Conservation (phyloP, 92 coral and sea anemone species). For the Nematostella vectensis region DNA sequence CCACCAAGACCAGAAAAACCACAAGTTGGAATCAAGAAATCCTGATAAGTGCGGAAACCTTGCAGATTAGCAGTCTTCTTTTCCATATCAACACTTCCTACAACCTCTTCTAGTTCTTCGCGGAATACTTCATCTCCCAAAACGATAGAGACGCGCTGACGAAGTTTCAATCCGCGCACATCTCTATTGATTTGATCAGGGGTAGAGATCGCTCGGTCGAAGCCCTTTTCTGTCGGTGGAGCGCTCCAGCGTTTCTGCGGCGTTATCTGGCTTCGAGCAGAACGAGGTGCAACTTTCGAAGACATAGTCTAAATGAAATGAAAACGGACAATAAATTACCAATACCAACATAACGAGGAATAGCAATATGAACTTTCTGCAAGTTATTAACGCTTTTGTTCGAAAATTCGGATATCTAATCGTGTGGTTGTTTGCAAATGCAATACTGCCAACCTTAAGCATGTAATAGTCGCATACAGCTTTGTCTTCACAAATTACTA, state of each 20-base stretch:
- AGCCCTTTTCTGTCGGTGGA: constrained; percentile 49
- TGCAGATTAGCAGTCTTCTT: constrained; percentile 43
- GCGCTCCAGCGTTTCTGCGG: constrained; percentile 66
- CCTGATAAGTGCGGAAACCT: constrained; percentile 74
- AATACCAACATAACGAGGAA: too few relatives aligned
- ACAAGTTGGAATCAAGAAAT: constrained; percentile 71
- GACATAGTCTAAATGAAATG: constrained; percentile 20
- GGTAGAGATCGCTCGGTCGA: constrained; percentile 47
- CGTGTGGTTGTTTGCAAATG: too few relatives aligned
- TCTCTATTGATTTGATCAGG: constrained; percentile 82
- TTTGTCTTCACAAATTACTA: too few relatives aligned
- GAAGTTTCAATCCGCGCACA: constrained; percentile 93
- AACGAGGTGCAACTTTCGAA: constrained; percentile 17
- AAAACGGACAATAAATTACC: too few relatives aligned
- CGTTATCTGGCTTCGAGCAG: constrained; percentile 21
- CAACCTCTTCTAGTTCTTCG: constrained; percentile 76
- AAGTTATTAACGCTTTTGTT: too few relatives aligned
- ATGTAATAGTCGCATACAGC: too few relatives aligned
- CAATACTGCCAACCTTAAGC: too few relatives aligned
- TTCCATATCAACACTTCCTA: constrained; percentile 55
- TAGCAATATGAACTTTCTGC: too few relatives aligned
- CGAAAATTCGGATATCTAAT: too few relatives aligned
- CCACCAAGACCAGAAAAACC: constrained; percentile 39
- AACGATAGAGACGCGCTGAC: constrained; percentile 78
- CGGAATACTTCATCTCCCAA: constrained; percentile 78